Conservation (phyloP, 64 coral and sea anemone species). For the Porites australiensis region DNA sequence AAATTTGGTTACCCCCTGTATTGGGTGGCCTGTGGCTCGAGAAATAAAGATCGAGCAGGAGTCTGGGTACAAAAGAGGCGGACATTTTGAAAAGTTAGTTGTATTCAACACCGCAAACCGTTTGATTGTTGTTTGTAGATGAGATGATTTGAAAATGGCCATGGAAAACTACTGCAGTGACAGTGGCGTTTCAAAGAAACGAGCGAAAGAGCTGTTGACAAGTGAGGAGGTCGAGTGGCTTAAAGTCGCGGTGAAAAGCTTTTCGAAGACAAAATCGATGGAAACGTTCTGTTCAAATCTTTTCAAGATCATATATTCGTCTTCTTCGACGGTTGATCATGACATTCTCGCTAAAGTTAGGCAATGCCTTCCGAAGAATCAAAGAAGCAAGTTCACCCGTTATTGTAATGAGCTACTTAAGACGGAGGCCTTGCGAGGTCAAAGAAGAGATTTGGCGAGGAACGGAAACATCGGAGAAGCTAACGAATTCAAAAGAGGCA, state of each 20-base stretch:
- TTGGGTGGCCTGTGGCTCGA: too few relatives aligned
- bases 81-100: background rate
- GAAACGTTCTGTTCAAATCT: constrained; percentile 60
- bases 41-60: background rate
- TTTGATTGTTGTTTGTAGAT: background rate
- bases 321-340: constrained; percentile 29
- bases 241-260: constrained; percentile 63
- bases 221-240: constrained; percentile 47
- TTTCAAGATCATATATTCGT: constrained; percentile 51
- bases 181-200: background rate
- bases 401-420: constrained; percentile 59
- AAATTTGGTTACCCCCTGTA: too few relatives aligned
- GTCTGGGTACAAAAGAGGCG: background rate
- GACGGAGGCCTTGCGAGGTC: background rate
- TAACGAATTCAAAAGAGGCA: background rate
- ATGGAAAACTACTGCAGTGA: background rate
- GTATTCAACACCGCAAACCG: background rate
- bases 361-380: constrained; percentile 49
- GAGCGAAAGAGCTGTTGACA: constrained; percentile 30
- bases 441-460: constrained; percentile 1
- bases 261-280: constrained; percentile 48
- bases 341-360: constrained; percentile 61
- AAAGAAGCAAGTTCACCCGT: constrained; percentile 62
- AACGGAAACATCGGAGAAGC: background rate
- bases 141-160: background rate